These are phyloP conservation scores for Coreius guichenoti DNA, from an alignment of 2,797 vertebrate genomes.

Conservation along the genomic window DNA sequence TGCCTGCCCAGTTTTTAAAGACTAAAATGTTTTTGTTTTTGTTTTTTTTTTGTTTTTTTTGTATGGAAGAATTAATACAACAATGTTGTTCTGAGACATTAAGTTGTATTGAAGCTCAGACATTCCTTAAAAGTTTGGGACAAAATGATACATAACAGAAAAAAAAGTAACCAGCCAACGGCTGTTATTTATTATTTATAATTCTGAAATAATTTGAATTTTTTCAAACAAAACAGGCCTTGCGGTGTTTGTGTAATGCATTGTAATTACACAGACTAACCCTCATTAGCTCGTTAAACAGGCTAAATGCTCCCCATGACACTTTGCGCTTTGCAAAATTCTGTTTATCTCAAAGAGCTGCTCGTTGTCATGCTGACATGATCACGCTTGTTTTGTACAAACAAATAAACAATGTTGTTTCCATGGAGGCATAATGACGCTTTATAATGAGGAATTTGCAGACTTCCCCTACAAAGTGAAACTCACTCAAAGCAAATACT, in stretches of 20 bases:
- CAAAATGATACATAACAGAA: conserved; percentile 53
- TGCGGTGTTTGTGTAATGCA: conserved; percentile 46
- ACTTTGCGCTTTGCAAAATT: conserved; percentile 34
- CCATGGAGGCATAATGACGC: conserved; percentile 49
- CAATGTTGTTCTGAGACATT: not conserved
- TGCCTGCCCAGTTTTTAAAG: not conserved
- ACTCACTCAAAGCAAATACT: conserved; percentile 21
- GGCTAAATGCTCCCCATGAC: conserved; percentile 53
- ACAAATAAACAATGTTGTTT: conserved; percentile 45
- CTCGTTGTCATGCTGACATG: conserved; percentile 52
- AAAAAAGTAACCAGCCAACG: conserved; percentile 20
- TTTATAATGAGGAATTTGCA: conserved; percentile 32
- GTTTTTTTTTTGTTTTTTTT: not conserved
- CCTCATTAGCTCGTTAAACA: conserved; percentile 58
- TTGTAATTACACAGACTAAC: conserved; percentile 58
- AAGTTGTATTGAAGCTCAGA: conserved; percentile 9
- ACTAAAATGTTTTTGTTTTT: too few species aligned
- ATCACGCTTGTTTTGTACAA: conserved; percentile 60
- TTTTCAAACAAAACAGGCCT: conserved; percentile 48
- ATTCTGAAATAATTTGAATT: conserved; percentile 47
- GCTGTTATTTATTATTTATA: conserved; percentile 57
- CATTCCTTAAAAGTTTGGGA: conserved; percentile 60
- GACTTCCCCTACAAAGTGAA: conserved; percentile 19
- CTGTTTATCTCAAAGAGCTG: conserved; percentile 42
- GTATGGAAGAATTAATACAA: not conserved